A percentile compares a stretch with the other conserved stretches of the same genome.
phyloP scores from a whole-genome alignment of 2,113 vertebrate species.

The Hemiscyllium ocellatum region DNA sequence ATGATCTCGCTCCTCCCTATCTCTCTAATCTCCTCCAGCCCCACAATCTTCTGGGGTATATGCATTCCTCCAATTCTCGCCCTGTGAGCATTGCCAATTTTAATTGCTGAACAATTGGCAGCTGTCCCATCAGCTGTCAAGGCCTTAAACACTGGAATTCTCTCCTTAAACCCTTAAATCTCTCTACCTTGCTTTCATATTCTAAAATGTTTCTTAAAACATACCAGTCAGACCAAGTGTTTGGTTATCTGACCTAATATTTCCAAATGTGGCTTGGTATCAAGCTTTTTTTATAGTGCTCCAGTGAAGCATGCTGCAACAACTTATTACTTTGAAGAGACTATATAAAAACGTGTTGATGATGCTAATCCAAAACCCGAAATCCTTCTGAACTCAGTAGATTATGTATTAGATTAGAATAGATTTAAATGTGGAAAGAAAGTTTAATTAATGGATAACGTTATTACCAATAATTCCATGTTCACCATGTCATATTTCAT shows the following conservation, averaged over 20 bases:
- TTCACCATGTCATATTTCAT: background rate
- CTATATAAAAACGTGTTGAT: background rate
- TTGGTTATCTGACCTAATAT: background rate
- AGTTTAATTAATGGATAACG: background rate
- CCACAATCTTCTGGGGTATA: background rate
- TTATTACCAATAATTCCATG: background rate
- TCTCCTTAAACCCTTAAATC: background rate
- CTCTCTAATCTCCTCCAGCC: background rate
- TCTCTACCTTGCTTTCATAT: background rate
- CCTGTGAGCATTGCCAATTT: background rate
- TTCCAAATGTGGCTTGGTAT: background rate
- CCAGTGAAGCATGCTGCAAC: background rate
- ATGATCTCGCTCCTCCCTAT: background rate
- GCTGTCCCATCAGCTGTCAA: background rate
- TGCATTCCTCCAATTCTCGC: background rate
- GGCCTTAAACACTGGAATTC: background rate
- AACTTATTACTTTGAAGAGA: background rate
- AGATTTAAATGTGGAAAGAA: background rate
- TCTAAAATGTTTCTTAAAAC: background rate
- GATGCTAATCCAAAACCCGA: background rate
- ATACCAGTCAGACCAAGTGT: background rate
- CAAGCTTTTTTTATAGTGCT: background rate
- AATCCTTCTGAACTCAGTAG: background rate
- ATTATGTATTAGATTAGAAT: background rate
- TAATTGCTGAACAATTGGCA: background rate